These are phyloP conservation scores for Myotis davidii DNA, from an alignment of 2,113 vertebrate species.

Conservation along the genomic window DNA sequence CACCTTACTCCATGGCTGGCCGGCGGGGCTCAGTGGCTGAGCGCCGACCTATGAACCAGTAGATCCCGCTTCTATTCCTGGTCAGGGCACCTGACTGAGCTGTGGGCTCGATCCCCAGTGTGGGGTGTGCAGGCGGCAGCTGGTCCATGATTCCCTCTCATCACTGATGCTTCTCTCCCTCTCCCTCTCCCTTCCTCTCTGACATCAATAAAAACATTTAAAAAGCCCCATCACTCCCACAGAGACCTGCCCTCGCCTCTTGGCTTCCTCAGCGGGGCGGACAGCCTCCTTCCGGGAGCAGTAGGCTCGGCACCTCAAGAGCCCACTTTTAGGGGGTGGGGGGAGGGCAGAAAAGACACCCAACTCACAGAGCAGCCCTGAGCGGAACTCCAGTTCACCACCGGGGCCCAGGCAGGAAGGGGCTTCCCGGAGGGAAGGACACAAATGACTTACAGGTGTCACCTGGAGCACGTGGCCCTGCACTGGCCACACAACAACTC, in stretches of 20 bases:
- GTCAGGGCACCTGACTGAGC: too few species aligned
- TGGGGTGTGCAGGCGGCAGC: too few species aligned
- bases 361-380: background rate
- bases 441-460: fast-evolving
- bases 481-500: background rate
- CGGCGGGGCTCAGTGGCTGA: too few species aligned
- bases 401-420: background rate
- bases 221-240: too few species aligned
- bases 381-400: background rate
- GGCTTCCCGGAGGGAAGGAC: background rate
- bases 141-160: too few species aligned
- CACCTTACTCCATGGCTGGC: too few species aligned
- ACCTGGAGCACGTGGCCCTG: background rate
- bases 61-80: too few species aligned
- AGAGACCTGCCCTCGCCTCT: background rate
- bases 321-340: background rate
- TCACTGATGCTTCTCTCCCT: too few species aligned
- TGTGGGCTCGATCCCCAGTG: too few species aligned
- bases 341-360: background rate
- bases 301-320: background rate
- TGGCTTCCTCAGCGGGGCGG: background rate
- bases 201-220: too few species aligned
- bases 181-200: too few species aligned
- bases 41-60: too few species aligned
- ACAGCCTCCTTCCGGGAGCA: background rate